These are phyloP conservation scores for Drosophila mojavensis DNA, from an alignment of 1,140 invertebrate species.

Conservation along the genomic window DNA sequence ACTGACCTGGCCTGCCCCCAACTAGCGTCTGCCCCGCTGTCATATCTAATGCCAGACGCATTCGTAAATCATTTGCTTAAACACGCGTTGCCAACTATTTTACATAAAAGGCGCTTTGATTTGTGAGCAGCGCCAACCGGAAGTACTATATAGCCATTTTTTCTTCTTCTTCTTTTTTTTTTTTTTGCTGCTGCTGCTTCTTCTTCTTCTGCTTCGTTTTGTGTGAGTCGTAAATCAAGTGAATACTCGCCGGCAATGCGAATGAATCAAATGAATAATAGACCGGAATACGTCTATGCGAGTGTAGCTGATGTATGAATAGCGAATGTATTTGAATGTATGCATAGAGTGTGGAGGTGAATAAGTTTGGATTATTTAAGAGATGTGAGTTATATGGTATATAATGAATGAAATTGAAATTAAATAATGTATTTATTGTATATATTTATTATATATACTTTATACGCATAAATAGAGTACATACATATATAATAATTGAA, in stretches of 20 bases:
- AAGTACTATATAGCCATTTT: constrained; percentile 45
- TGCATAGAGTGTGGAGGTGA: background rate
- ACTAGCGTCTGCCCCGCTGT: background rate
- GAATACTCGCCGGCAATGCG: constrained; percentile 17
- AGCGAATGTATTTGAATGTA: background rate
- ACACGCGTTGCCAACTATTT: constrained; percentile 73
- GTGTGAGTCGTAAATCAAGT: constrained; percentile 53
- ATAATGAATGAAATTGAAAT: too few relatives aligned
- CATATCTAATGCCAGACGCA: constrained; percentile 64
- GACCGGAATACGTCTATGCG: background rate
- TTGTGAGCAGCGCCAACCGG: constrained; percentile 49
- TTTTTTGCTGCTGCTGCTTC: background rate
- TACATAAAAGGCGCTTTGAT: constrained; percentile 66
- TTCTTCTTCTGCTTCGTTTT: background rate
- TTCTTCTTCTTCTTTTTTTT: constrained; percentile 16
- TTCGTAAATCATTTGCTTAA: constrained; percentile 75
- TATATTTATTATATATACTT: too few relatives aligned
- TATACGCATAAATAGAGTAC: too few relatives aligned
- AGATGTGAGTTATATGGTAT: too few relatives aligned
- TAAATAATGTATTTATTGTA: too few relatives aligned
- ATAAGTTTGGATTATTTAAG: too few relatives aligned
- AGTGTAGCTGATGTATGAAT: background rate
- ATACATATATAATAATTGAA: background rate
- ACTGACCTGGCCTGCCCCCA: background rate
- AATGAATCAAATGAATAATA: constrained; percentile 24